Evolutionary conservation across 2,113 vertebrate genomes (phyloP).

Genomic region (Athene cunicularia): DNA sequence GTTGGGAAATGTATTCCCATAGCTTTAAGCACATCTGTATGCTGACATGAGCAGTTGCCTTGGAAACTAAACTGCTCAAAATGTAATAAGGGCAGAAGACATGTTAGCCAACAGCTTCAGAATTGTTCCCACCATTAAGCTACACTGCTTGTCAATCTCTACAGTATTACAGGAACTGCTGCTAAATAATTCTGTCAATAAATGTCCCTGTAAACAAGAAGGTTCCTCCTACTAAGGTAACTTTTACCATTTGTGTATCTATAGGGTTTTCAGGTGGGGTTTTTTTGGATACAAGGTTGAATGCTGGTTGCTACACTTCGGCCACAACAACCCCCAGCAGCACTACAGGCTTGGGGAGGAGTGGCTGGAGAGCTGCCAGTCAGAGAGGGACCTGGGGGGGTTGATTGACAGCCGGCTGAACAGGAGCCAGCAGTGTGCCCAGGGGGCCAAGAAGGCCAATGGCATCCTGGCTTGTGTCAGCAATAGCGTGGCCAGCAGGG

Average conservation of each 20-base stretch:
- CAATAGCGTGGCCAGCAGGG: too few relatives aligned
- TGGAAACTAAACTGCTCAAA: constrained; percentile 68
- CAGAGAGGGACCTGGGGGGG: too few relatives aligned
- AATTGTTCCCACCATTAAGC: constrained; percentile 12
- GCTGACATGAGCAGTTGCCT: constrained; percentile 52
- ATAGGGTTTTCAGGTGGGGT: rapidly evolving
- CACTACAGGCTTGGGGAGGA: too few relatives aligned
- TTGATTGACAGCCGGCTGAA: too few relatives aligned
- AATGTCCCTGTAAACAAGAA: neutral
- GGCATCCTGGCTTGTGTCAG: too few relatives aligned
- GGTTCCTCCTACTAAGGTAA: neutral
- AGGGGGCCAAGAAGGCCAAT: too few relatives aligned
- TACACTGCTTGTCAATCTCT: neutral
- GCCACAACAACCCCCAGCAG: too few relatives aligned
- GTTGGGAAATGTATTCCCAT: constrained; percentile 4
- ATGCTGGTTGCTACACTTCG: too few relatives aligned
- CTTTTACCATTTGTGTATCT: neutral
- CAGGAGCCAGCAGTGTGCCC: too few relatives aligned
- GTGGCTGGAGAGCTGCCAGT: too few relatives aligned
- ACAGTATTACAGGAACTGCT: neutral
- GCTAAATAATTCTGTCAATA: neutral
- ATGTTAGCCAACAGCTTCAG: constrained; percentile 27
- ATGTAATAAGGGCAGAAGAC: constrained; percentile 47
- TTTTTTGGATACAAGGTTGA: neutral
- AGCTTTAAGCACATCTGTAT: constrained; percentile 49